Percentiles rank a stretch among this genome's conserved stretches.
Evolutionary conservation across 2,113 vertebrate species (phyloP).

Genomic region (Toxotes jaculatrix): DNA sequence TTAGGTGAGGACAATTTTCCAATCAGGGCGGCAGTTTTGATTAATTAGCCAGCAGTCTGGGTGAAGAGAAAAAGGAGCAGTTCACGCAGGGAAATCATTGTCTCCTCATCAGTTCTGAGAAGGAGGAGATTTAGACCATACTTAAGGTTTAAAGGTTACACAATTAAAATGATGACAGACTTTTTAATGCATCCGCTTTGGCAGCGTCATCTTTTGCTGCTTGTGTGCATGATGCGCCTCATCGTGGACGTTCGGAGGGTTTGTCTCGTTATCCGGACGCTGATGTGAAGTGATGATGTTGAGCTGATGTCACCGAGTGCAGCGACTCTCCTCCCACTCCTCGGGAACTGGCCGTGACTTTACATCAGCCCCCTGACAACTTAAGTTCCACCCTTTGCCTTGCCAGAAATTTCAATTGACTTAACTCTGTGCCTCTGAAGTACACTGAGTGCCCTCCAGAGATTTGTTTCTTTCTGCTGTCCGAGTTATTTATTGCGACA

Average conservation of each 20-base stretch:
- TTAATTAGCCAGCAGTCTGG: slow-evolving; percentile 28
- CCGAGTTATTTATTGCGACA: slow-evolving; percentile 51
- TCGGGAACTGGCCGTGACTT: slow-evolving; percentile 30
- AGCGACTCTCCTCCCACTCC: slow-evolving; percentile 39
- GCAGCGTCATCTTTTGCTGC: background rate
- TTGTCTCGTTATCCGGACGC: background rate
- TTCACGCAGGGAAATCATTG: slow-evolving; percentile 19
- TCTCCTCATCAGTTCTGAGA: slow-evolving; percentile 28
- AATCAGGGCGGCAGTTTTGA: slow-evolving; percentile 47
- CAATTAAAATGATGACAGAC: slow-evolving; percentile 11
- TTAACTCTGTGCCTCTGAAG: slow-evolving; percentile 29
- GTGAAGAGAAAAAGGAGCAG: slow-evolving; percentile 13
- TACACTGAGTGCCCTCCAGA: slow-evolving; percentile 34
- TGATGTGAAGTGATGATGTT: slow-evolving; percentile 14
- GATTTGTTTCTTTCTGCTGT: slow-evolving; percentile 38
- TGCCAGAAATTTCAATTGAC: slow-evolving; percentile 50
- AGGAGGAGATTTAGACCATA: background rate
- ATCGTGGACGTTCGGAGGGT: background rate
- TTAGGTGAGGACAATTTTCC: slow-evolving; percentile 46
- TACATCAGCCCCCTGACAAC: slow-evolving; percentile 53
- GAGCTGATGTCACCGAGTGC: slow-evolving; percentile 33
- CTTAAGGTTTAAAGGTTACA: slow-evolving; percentile 24
- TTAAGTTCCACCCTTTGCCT: slow-evolving; percentile 36
- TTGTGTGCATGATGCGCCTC: background rate
- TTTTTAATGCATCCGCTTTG: slow-evolving; percentile 19